Percentiles rank a stretch among this genome's conserved stretches.
Evolutionary conservation across 2,113 vertebrate species (phyloP).

Genomic region (Butastur rufipennis): DNA sequence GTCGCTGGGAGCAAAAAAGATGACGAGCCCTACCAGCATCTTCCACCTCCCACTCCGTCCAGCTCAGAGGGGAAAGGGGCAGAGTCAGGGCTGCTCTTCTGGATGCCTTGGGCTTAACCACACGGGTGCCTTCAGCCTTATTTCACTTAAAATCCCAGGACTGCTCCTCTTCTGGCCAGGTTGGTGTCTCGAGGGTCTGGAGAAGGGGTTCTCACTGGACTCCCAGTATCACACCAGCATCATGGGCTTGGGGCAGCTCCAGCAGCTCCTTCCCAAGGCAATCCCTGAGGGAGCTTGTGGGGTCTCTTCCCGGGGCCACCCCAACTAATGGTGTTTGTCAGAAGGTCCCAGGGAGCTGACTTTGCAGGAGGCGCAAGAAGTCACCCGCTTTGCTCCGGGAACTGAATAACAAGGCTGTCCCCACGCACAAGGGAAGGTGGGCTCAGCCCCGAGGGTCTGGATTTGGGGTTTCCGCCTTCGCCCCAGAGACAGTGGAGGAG

Average conservation of each 20-base stretch:
- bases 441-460: neutral
- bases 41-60: neutral
- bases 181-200: neutral
- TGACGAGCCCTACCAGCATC: neutral
- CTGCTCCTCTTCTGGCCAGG: neutral
- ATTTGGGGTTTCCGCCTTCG: neutral
- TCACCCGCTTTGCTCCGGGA: neutral
- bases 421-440: neutral
- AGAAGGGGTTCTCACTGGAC: fast-evolving
- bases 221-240: neutral
- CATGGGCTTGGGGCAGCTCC: neutral
- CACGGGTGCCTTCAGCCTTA: neutral
- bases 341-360: neutral
- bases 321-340: neutral
- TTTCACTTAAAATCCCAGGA: neutral
- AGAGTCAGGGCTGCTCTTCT: neutral
- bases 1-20: fast-evolving
- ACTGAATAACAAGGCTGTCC: neutral
- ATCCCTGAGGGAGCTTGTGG: fast-evolving
- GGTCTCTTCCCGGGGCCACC: neutral
- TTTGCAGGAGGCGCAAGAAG: neutral
- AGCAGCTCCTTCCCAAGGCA: neutral
- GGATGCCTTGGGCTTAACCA: neutral
- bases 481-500: neutral
- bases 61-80: neutral